These are phyloP conservation scores for Bursaphelenchus mucronatus DNA, from an alignment of 1,140 invertebrate species.

Conservation along the genomic window DNA sequence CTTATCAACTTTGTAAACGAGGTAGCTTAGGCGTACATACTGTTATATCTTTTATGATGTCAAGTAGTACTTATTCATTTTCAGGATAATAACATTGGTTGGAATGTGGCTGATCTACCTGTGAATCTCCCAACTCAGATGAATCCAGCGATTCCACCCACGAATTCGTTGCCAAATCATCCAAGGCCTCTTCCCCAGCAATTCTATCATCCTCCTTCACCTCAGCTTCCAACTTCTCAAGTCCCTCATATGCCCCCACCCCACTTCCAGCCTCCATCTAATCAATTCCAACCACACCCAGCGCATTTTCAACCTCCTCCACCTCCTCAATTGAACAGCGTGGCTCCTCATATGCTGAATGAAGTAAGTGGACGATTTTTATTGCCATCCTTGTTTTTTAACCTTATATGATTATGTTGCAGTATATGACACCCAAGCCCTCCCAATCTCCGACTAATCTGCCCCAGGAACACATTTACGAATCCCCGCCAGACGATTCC, in stretches of 20 bases:
- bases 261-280: conserved; percentile 14
- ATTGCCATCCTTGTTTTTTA: background rate
- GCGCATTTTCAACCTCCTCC: conserved; percentile 2
- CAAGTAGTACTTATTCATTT: background rate
- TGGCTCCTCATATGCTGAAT: conserved; percentile 25
- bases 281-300: conserved; percentile 1
- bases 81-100: conserved; percentile 38
- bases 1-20: conserved; percentile 71
- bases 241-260: conserved; percentile 9
- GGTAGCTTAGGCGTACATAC: conserved; percentile 20
- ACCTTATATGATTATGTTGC: background rate
- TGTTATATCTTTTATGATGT: background rate
- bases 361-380: conserved; percentile 13
- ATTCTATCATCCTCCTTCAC: conserved; percentile 23
- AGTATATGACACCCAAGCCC: background rate
- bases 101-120: conserved; percentile 25
- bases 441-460: background rate
- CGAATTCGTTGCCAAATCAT: background rate
- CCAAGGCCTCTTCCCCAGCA: background rate
- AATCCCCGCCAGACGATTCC: conserved; percentile 31
- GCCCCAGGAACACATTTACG: conserved; percentile 45
- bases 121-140: background rate
- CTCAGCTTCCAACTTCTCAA: background rate
- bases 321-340: conserved; percentile 24
- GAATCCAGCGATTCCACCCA: too few species aligned